A percentile compares a stretch with the other conserved stretches of the same genome.
phyloP scores from a whole-genome alignment of 2,797 vertebrate species.

The Lates japonicus region DNA sequence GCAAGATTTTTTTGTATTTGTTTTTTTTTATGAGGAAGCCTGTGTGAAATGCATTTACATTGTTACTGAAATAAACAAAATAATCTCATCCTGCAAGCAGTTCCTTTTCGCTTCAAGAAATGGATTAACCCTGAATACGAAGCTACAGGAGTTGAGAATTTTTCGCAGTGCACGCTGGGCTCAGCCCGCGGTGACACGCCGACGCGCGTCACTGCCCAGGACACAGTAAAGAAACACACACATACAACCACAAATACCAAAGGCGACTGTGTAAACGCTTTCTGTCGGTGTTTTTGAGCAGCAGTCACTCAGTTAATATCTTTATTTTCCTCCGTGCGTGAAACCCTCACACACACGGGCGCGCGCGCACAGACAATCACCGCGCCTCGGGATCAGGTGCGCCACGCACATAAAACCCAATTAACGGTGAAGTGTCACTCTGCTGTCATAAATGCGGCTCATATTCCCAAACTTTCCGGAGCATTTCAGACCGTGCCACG shows the following conservation, averaged over 20 bases:
- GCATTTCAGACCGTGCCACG: background rate
- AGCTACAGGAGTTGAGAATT: conserved; percentile 18
- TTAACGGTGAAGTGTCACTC: conserved; percentile 27
- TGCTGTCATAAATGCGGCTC: conserved; percentile 4
- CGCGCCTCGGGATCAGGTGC: conserved; percentile 31
- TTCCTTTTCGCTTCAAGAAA: conserved; percentile 5
- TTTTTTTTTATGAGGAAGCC: background rate
- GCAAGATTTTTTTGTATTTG: background rate
- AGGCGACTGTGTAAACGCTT: background rate
- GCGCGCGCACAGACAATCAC: conserved; percentile 1
- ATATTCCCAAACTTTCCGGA: conserved; percentile 52
- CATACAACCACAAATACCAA: background rate
- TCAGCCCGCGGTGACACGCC: conserved; percentile 6
- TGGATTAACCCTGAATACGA: background rate
- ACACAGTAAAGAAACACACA: conserved; percentile 8
- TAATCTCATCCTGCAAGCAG: background rate
- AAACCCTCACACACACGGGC: background rate
- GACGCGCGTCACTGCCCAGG: conserved; percentile 42
- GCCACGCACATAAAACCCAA: conserved; percentile 8
- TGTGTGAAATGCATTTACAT: background rate
- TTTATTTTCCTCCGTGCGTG: background rate
- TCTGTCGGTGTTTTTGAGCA: background rate
- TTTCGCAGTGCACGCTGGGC: conserved; percentile 17
- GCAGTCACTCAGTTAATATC: conserved; percentile 5
- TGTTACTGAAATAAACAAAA: background rate